phyloP scores from a whole-genome alignment of 2,113 vertebrate genomes.

The Leptobrachium leishanense region DNA sequence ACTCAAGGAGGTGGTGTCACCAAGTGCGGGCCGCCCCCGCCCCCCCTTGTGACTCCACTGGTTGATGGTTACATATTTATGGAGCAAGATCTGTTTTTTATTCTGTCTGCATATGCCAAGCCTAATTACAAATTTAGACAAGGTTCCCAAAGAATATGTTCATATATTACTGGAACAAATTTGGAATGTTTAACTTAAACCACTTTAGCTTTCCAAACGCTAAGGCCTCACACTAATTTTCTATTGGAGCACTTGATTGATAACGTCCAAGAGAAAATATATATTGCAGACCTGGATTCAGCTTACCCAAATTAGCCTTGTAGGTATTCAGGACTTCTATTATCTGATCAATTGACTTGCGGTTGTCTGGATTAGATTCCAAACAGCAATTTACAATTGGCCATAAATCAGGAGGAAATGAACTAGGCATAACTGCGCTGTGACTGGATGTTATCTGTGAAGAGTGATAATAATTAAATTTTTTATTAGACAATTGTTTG shows the following conservation, averaged over 20 bases:
- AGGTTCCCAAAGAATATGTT: too few species aligned
- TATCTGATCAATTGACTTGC: conserved; percentile 3
- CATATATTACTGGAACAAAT: too few species aligned
- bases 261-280: background rate
- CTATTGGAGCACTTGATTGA: too few species aligned
- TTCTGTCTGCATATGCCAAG: background rate
- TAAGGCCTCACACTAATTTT: background rate
- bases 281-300: background rate
- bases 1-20: too few species aligned
- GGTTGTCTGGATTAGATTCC: background rate
- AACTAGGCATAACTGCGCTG: conserved; percentile 34
- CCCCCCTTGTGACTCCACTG: too few species aligned
- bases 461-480: too few species aligned
- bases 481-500: too few species aligned
- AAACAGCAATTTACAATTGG: conserved; percentile 29
- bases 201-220: too few species aligned
- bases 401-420: conserved; percentile 35
- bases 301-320: conserved; percentile 5
- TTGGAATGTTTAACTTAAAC: too few species aligned
- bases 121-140: too few species aligned
- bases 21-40: too few species aligned
- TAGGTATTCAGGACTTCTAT: conserved; percentile 29
- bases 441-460: conserved; percentile 20
- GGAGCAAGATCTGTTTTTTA: background rate
- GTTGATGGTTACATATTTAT: background rate